Percentiles rank a stretch among this genome's conserved stretches.
Evolutionary conservation across 1,140 invertebrate species (phyloP).

Genomic region (Globodera rostochiensis): DNA sequence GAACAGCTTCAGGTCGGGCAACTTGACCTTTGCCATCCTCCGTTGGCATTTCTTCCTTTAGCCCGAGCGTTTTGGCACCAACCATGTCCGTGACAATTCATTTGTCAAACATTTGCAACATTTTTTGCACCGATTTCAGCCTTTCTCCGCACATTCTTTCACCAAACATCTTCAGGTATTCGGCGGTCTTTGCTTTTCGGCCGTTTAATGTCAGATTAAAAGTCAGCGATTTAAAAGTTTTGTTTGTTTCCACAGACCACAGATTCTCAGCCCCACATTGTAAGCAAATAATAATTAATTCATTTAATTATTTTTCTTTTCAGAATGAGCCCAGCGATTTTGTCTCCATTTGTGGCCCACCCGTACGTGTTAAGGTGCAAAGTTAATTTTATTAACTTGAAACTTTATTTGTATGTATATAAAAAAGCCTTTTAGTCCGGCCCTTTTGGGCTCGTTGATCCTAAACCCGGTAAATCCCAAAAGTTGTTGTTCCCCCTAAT

Average conservation of each 20-base stretch:
- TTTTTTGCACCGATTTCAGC: neutral
- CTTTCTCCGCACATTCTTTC: slow-evolving; percentile 25
- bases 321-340: neutral
- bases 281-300: neutral
- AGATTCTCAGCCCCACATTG: slow-evolving; percentile 22
- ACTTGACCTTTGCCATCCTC: neutral
- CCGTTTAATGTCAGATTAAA: too few species aligned
- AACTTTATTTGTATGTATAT: too few species aligned
- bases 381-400: neutral
- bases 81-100: neutral
- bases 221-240: too few species aligned
- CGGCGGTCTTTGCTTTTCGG: neutral
- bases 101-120: neutral
- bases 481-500: too few species aligned
- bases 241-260: slow-evolving; percentile 14
- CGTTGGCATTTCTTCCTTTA: slow-evolving; percentile 1
- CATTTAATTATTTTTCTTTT: neutral
- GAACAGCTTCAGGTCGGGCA: slow-evolving; percentile 22
- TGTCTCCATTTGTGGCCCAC: neutral
- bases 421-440: neutral
- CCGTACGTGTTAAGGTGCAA: neutral
- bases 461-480: neutral
- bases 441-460: neutral
- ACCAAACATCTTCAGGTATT: slow-evolving; percentile 15
- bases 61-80: slow-evolving; percentile 26